Base-by-base conservation (phyloP, 2,888 invertebrate species). In the Pollenia griseotomentosa region DNA sequence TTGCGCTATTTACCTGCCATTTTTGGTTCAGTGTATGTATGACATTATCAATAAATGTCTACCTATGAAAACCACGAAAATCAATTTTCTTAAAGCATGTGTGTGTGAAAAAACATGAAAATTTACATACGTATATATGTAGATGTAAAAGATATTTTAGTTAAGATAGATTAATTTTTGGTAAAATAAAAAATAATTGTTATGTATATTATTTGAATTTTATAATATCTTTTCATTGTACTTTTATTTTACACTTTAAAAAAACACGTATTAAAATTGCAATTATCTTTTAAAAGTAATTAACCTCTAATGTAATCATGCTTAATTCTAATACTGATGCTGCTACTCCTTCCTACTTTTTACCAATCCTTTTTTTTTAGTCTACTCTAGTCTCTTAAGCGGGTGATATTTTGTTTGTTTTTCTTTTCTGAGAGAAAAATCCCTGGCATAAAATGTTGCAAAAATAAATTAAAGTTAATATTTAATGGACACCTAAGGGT, bases 391-490 rank as follows among this genome's bases (percentile, higher is more conserved):
- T 33, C 33, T 33, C 33, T 33, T 33, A 33, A 33, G 33, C 33
- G 6, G 33, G 5, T 23, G 6, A 14, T 46, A 46, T 57, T 10
- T 6, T 19, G 14, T 7, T 48, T n/a, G 10, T 48, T 19, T 51
- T 10, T 46, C 16, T 2, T 48, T 40, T 59, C 42, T 57, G n/a
- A 42, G 2, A 65, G 75, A 51, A 44, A 80, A 81, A 74, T 81
- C 46, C 8, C 57, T 57, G 48, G 71, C 77, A 65, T 73, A 46
- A 66, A 77, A 66, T 81, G 82, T 80, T 82, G 68, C 82, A 33
- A 61, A 78, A 86, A 82, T 55, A 78, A 82, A 86, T 82, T 78
- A 63, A 86, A 73, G 68, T 86, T 23, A 78, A 78, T 82, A 86
- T 82, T 78, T 82, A 82, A 85, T 82, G 73, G 66, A 59, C 57